Evolutionary conservation across 2,797 vertebrate species (phyloP).

Genomic region (Graptemys geographica): DNA sequence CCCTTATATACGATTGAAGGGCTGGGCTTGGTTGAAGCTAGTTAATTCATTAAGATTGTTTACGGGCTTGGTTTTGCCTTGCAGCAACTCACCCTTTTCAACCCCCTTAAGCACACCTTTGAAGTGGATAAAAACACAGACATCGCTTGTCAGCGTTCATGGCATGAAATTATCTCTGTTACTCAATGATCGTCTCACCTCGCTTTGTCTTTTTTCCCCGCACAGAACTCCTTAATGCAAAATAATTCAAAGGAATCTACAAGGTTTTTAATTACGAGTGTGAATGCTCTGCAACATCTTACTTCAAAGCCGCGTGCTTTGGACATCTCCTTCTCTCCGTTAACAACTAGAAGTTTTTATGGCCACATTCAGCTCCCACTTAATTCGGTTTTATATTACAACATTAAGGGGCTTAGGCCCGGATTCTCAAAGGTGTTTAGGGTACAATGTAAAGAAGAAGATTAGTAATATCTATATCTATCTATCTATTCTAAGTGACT

Average conservation of each 20-base stretch:
- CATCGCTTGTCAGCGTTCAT: neutral
- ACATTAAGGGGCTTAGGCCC: neutral
- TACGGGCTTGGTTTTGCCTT: neutral
- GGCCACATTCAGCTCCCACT: neutral
- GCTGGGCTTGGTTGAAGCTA: neutral
- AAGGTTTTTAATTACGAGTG: neutral
- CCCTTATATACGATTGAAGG: neutral
- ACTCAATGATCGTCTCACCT: neutral
- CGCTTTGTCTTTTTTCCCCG: neutral
- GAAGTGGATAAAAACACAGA: neutral
- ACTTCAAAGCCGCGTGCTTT: neutral
- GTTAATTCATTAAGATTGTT: neutral
- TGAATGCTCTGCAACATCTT: neutral
- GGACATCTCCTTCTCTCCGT: neutral
- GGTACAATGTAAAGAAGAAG: too few relatives aligned
- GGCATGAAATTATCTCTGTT: neutral
- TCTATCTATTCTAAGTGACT: too few relatives aligned
- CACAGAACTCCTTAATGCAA: neutral
- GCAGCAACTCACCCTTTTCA: neutral
- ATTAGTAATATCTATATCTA: too few relatives aligned
- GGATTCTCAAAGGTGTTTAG: too few relatives aligned
- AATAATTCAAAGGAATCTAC: neutral
- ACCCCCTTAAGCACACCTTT: neutral
- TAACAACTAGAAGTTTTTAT: neutral
- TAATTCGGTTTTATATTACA: neutral